A percentile compares a stretch with the other conserved stretches of the same genome.
Conservation (phyloP, 2,888 invertebrate genomes). For the Brenthis daphne region DNA sequence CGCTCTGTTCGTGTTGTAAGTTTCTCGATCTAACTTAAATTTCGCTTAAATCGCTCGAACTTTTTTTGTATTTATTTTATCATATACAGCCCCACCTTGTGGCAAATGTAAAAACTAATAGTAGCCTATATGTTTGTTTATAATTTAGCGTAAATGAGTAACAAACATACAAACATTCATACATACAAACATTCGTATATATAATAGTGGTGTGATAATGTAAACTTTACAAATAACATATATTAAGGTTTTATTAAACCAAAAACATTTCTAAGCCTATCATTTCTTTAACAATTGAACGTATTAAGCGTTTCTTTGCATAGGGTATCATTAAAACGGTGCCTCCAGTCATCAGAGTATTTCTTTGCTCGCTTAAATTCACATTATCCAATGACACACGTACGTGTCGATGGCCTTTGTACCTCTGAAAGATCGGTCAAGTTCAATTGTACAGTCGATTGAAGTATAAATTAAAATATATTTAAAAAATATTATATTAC, state of each 20-base stretch:
- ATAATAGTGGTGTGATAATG: too few relatives aligned
- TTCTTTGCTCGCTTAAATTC: constrained; percentile 42
- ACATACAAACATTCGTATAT: too few relatives aligned
- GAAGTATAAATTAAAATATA: background rate
- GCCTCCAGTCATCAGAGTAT: constrained; percentile 20
- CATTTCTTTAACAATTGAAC: constrained; percentile 10
- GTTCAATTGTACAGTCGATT: constrained; percentile 39
- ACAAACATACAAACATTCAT: too few relatives aligned
- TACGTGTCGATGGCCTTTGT: constrained; percentile 47
- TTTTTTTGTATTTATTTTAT: too few relatives aligned
- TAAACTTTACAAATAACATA: too few relatives aligned
- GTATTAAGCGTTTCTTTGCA: constrained; percentile 22
- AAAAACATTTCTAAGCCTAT: background rate
- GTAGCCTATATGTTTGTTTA: too few relatives aligned
- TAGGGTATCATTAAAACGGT: constrained; percentile 43
- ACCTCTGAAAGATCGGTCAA: constrained; percentile 45
- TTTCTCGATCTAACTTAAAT: background rate
- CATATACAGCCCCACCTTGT: too few relatives aligned
- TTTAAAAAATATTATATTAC: background rate
- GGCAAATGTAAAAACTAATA: too few relatives aligned
- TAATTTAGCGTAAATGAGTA: too few relatives aligned
- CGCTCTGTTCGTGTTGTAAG: background rate
- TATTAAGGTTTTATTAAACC: too few relatives aligned
- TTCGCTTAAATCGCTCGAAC: background rate
- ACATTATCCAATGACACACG: constrained; percentile 43